Evolutionary conservation across 2,797 vertebrate genomes (phyloP).

Genomic region (Dallia pectoralis): DNA sequence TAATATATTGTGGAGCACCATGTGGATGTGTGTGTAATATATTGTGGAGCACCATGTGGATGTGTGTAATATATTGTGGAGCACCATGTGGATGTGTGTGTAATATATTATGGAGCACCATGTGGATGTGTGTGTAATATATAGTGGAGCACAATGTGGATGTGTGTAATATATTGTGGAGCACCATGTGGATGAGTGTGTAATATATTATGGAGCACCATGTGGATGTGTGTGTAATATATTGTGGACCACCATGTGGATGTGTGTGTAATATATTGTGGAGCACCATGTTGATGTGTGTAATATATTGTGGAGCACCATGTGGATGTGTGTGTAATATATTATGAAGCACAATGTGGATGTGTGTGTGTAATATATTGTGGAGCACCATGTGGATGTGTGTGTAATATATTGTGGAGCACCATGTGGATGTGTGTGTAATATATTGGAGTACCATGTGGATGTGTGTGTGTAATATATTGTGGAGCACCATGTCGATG

Average conservation of each 20-base stretch:
- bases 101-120: too few relatives aligned
- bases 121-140: too few relatives aligned
- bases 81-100: too few relatives aligned
- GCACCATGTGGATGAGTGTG: neutral
- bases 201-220: neutral
- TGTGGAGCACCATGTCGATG: neutral
- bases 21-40: neutral
- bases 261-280: constrained; percentile 1
- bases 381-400: too few relatives aligned
- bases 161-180: constrained; percentile 3
- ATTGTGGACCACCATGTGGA: neutral
- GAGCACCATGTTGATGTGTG: neutral
- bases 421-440: neutral
- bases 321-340: neutral
- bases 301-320: neutral
- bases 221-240: neutral
- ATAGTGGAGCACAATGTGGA: too few relatives aligned
- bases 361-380: too few relatives aligned
- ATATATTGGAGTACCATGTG: neutral
- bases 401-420: too few relatives aligned
- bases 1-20: too few relatives aligned
- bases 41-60: neutral
- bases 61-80: too few relatives aligned
- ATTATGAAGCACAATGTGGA: too few relatives aligned
- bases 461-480: neutral